These are phyloP conservation scores for Labeo rohita DNA, from an alignment of 2,113 vertebrate species.

Conservation along the genomic window DNA sequence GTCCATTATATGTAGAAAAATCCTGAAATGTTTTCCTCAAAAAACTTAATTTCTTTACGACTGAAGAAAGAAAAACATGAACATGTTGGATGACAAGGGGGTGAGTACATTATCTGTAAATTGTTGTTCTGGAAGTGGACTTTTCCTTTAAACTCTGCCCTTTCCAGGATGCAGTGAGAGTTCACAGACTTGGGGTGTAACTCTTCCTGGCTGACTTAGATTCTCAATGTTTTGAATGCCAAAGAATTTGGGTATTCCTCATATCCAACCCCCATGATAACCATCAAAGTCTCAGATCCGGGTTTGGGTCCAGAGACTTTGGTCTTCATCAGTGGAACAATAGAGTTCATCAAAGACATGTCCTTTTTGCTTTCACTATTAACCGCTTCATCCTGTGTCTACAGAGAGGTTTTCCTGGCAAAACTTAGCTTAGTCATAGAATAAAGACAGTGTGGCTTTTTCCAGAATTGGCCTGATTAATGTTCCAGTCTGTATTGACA, in stretches of 20 bases:
- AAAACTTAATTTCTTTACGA: no score
- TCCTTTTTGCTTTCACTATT: neutral
- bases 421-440: slow-evolving; percentile 17
- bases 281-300: slow-evolving; percentile 25
- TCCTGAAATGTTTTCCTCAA: no score
- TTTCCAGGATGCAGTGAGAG: neutral
- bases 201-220: slow-evolving; percentile 45
- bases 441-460: slow-evolving; percentile 9
- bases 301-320: neutral
- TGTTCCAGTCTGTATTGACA: neutral
- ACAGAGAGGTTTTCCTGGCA: neutral
- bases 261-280: slow-evolving; percentile 8
- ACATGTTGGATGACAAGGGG: no score
- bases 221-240: neutral
- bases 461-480: neutral
- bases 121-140: no score
- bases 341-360: neutral
- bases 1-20: no score
- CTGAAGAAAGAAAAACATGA: no score
- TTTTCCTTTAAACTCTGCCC: neutral
- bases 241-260: slow-evolving; percentile 10
- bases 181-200: slow-evolving; percentile 10
- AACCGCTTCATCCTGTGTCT: slow-evolving; percentile 5
- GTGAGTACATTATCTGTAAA: no score
- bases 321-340: slow-evolving; percentile 18